Evolutionary conservation across 2,113 vertebrate genomes (phyloP).

Genomic region (Columba janthina): DNA sequence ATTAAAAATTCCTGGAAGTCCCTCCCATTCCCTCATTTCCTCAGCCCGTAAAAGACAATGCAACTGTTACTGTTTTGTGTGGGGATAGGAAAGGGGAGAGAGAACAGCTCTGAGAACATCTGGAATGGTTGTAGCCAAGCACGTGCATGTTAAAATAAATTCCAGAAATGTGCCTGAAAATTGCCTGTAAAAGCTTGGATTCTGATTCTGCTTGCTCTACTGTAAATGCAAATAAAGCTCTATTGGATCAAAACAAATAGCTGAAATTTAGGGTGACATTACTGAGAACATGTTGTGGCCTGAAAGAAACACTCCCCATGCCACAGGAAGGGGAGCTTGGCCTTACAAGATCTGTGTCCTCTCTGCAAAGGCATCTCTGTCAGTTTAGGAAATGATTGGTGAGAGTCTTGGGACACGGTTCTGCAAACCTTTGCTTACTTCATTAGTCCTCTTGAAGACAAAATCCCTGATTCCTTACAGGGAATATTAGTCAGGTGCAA

Average conservation of each 20-base stretch:
- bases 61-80: background rate
- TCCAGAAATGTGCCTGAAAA: background rate
- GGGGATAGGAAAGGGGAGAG: constrained; percentile 15
- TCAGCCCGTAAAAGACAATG: constrained; percentile 19
- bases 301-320: background rate
- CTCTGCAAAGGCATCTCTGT: background rate
- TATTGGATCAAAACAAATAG: background rate
- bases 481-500: background rate
- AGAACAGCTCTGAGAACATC: background rate
- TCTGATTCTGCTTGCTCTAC: background rate
- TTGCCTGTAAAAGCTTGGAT: background rate
- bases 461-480: background rate
- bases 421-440: background rate
- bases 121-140: background rate
- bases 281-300: background rate
- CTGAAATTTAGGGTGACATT: background rate
- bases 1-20: constrained; percentile 51
- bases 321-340: background rate
- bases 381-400: background rate
- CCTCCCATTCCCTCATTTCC: constrained; percentile 34
- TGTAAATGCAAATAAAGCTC: background rate
- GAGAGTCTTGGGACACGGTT: background rate
- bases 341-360: background rate
- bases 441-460: background rate
- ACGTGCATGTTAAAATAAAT: background rate